These are phyloP conservation scores for Quiscalus mexicanus DNA, from an alignment of 2,113 vertebrate genomes.

Conservation along the genomic window DNA sequence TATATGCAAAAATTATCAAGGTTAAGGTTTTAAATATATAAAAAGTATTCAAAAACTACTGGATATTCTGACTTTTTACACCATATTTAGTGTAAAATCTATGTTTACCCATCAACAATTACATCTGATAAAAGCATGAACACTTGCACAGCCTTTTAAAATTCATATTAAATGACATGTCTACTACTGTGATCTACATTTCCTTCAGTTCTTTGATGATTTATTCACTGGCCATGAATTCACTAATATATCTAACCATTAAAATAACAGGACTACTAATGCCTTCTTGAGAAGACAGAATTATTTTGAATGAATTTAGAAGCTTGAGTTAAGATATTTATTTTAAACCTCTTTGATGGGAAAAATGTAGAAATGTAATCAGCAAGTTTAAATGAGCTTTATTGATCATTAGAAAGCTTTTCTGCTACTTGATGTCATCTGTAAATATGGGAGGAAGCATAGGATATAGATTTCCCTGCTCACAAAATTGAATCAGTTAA, in stretches of 20 bases:
- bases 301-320: not conserved
- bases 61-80: not conserved
- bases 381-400: constrained; percentile 26
- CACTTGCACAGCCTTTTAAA: not conserved
- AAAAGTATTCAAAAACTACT: not conserved
- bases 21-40: not conserved
- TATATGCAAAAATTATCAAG: not conserved
- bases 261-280: not conserved
- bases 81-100: not conserved
- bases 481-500: not conserved
- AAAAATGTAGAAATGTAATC: not conserved
- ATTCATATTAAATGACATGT: not conserved
- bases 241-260: not conserved
- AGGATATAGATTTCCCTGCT: not conserved
- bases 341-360: not conserved
- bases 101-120: not conserved
- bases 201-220: not conserved
- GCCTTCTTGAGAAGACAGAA: not conserved
- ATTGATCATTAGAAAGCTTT: constrained; percentile 29
- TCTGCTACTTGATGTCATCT: not conserved
- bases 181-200: not conserved
- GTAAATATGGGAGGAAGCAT: constrained; percentile 24
- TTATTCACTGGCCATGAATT: not conserved
- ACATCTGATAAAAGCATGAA: not conserved
- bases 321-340: not conserved